Evolutionary conservation across 2,113 vertebrate species (phyloP).

Genomic region (Nanorana parkeri): DNA sequence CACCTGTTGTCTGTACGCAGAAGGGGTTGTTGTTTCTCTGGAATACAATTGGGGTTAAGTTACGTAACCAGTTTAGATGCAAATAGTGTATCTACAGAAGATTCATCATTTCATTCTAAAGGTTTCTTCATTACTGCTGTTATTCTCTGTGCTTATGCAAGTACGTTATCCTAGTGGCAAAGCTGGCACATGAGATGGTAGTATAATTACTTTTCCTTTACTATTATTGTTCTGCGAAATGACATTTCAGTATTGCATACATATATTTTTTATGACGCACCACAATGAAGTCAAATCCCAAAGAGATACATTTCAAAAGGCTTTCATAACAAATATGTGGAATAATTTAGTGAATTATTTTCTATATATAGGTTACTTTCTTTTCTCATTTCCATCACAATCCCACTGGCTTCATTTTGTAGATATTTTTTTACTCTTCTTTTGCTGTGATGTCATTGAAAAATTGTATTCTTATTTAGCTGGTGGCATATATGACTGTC

Average conservation of each 20-base stretch:
- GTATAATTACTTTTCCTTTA: constrained; percentile 1
- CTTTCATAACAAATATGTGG: not conserved
- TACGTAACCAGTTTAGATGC: too few relatives aligned
- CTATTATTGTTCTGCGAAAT: constrained; percentile 19
- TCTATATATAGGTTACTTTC: constrained; percentile 10
- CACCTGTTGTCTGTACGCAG: too few relatives aligned
- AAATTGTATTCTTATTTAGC: too few relatives aligned
- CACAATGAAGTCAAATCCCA: not conserved
- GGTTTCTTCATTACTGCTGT: too few relatives aligned
- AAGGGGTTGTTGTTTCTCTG: too few relatives aligned
- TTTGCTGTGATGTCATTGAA: too few relatives aligned
- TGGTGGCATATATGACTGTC: not conserved
- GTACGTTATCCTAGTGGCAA: constrained; percentile 11
- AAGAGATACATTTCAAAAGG: not conserved
- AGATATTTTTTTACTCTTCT: too few relatives aligned
- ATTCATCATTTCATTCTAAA: too few relatives aligned
- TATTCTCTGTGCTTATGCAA: not conserved
- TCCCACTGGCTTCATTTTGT: too few relatives aligned
- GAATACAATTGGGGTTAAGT: too few relatives aligned
- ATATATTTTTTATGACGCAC: not conserved
- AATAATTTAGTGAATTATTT: constrained; percentile 21
- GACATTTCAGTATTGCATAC: not conserved
- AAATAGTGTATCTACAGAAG: too few relatives aligned
- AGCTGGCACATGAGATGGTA: not conserved
- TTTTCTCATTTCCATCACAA: not conserved